Base-by-base conservation (phyloP, 1,140 invertebrate genomes). In the Archegozetes longisetosus region DNA sequence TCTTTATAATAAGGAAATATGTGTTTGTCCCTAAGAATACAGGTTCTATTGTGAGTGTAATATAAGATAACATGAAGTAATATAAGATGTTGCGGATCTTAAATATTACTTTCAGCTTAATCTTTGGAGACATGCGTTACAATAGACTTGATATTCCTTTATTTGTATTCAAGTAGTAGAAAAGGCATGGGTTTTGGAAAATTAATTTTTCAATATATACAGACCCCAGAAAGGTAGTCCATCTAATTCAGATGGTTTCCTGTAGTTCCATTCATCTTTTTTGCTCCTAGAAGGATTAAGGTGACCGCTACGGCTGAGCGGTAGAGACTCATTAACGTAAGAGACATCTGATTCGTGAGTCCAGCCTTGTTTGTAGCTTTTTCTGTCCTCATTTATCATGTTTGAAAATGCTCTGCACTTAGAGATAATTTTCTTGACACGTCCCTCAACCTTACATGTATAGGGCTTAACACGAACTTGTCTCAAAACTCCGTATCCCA, bases 401-500 rank as follows among this genome's bases (percentile, higher is more conserved):
- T 61, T 66, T 0, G 66, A 55, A 62, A 63, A 66, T 3, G 51
- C 60, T 13, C 66, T 62, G 32, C 68, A 69, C 26, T 57, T 29
- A 0, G 28, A 24, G 28, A 59, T 61, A 3, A 68, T 23, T 20
- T 59, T 66, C 47, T 58, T 55, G 50, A 68, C 62, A n/a, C 58
- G 28, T 46, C 58, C 57, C 49, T 65, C 65, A 2, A 68, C 64
- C 32, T 64, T 61, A 55, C 65, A 68, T 26, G 67, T 62, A 40
- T 66, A 64, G 62, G 47, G 23, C 55, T 62, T 69, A 1, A 72
- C 66, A 60, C 77, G 66, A 1, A 75, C 67, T 67, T 79, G 76
- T 61, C 77, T 67, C 58, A 79, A 68, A 20, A 74, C 70, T 17
- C 72, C 77, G 65, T 77, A 78, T 22, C 77, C 77, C 72, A 79